Base-by-base conservation (phyloP, 2,888 invertebrate species). In the Trimorus sp. region DNA sequence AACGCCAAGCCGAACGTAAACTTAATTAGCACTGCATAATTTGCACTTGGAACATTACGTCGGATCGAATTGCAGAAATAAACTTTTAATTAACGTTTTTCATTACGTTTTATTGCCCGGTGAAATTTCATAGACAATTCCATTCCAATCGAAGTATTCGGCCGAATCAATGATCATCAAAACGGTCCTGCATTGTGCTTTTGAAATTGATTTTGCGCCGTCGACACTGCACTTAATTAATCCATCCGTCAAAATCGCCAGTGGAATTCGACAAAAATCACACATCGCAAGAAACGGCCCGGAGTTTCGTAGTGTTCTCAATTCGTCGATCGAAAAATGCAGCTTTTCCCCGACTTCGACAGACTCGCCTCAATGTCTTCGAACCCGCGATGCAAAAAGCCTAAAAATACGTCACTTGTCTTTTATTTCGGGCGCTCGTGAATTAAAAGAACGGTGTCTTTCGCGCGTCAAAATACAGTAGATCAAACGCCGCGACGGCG, bases 381-480 rank as follows among this genome's bases (percentile, higher is more conserved):
- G 79, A 76, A 76, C 79, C 76, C 75, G 45, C 73, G 82, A 82
- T 71, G 79, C 82, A 79, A 75, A 83, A 82, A 60, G 76, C 73
- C 73, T 83, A 83, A 83, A 83, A 83, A 83, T 82, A 82, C 79
- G 66, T 82, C 75, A 71, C 79, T 79, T 58, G 79, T 58, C 76
- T 79, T 70, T 78, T 82, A 79, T 82, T 79, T 82, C 60, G n/a
- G 62, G 60, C 76, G 51, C 68, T 80, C 70, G 73, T 70, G 77
- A 74, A 77, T 63, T 71, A 70, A 83, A 75, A 75, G 58, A 70
- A 42, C 40, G 65, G 51, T 73, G 70, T 79, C 42, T 82, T 49
- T 71, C 70, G 66, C 62, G 14, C 69, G 70, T 59, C 51, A 79
- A 79, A 79, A 70, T 69, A 69, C 54, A 45, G 53, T 40, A 59